Conservation (phyloP, 2,797 vertebrate genomes). For the Ptychobarbus kaznakovi region DNA sequence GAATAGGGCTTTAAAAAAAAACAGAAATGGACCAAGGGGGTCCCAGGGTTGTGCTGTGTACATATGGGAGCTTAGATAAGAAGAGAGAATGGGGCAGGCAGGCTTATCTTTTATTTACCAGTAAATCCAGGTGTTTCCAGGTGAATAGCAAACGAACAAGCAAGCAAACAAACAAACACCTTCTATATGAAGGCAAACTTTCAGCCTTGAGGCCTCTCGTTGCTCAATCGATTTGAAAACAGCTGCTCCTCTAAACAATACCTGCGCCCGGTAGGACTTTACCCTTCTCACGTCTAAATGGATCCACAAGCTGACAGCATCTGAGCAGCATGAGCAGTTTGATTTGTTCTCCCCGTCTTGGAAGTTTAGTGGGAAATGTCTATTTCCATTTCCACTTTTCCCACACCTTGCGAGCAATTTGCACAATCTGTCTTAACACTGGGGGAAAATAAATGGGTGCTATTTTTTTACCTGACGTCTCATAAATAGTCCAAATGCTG, state of each 20-base stretch:
- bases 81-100: background rate
- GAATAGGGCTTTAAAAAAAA: conserved; percentile 20
- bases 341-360: conserved; percentile 16
- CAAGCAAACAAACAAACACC: conserved; percentile 35
- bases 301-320: conserved; percentile 27
- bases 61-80: conserved; percentile 34
- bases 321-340: conserved; percentile 12
- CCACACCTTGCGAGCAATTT: conserved; percentile 27
- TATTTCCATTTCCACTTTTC: conserved; percentile 38
- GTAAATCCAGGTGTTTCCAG: conserved; percentile 30
- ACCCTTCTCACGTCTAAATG: conserved; percentile 29
- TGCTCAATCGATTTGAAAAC: conserved; percentile 49
- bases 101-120: conserved; percentile 56
- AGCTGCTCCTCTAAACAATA: conserved; percentile 36
- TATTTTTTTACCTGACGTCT: conserved; percentile 36
- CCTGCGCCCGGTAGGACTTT: conserved; percentile 12
- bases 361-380: conserved; percentile 1
- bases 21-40: conserved; percentile 14
- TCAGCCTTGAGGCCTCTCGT: conserved; percentile 19
- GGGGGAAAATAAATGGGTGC: conserved; percentile 41
- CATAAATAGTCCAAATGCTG: conserved; percentile 25
- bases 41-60: background rate
- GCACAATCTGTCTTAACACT: conserved; percentile 28
- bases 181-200: conserved; percentile 17
- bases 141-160: conserved; percentile 41